A percentile compares a stretch with the other conserved stretches of the same genome.
Conservation (phyloP, 2,888 invertebrate genomes). For the Eulithis prunata region DNA sequence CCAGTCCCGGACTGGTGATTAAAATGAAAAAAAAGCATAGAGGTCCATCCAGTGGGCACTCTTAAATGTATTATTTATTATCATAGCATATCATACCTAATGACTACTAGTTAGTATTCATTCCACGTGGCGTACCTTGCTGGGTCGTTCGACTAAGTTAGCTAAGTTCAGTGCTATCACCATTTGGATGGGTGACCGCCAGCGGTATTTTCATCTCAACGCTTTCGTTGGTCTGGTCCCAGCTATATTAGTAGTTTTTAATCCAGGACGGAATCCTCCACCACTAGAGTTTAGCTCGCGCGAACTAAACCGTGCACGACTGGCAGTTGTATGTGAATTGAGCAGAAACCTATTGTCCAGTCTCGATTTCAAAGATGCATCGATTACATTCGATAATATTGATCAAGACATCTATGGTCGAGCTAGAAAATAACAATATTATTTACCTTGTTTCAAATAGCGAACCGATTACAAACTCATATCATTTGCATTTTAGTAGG, state of each 20-base stretch:
- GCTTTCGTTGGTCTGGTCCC: too few species aligned
- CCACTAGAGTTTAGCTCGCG: neutral
- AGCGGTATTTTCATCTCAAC: too few species aligned
- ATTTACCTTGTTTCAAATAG: too few species aligned
- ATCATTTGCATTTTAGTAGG: too few species aligned
- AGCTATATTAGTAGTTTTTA: too few species aligned
- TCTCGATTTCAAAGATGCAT: neutral
- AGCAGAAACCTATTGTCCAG: slow-evolving; percentile 13
- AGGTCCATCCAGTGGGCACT: neutral
- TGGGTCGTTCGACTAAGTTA: too few species aligned
- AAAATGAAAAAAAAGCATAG: neutral
- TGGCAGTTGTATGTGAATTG: slow-evolving; percentile 10
- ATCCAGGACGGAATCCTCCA: neutral
- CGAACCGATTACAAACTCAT: too few species aligned
- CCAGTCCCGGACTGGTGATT: neutral
- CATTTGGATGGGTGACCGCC: too few species aligned
- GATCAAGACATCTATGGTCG: neutral
- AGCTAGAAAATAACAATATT: neutral
- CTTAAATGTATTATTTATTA: neutral
- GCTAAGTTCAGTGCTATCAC: too few species aligned
- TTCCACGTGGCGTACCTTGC: too few species aligned
- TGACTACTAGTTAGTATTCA: neutral
- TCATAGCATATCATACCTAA: neutral
- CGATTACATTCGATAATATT: neutral
- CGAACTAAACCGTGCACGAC: neutral